phyloP scores from a whole-genome alignment of 1,140 invertebrate species.

The Phortica variegata region DNA sequence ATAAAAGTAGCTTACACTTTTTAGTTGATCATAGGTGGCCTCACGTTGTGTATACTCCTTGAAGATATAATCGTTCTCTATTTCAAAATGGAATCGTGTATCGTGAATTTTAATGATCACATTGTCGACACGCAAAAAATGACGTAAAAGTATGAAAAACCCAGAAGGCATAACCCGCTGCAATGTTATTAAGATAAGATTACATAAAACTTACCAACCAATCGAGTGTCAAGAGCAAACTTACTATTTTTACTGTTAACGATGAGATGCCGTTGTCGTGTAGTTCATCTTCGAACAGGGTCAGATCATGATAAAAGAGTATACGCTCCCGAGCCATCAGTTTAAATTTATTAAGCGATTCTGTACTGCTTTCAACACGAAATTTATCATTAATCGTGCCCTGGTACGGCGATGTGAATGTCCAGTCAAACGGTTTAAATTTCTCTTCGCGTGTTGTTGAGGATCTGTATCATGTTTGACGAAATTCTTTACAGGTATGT shows the following conservation, averaged over 20 bases:
- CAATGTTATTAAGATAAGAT: constrained; percentile 40
- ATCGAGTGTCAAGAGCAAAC: constrained; percentile 46
- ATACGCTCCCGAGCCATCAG: constrained; percentile 90
- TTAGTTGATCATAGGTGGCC: constrained; percentile 66
- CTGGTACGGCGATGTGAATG: constrained; percentile 91
- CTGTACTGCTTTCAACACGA: constrained; percentile 65
- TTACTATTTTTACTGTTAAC: constrained; percentile 91
- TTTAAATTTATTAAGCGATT: constrained; percentile 86
- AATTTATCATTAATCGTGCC: constrained; percentile 75
- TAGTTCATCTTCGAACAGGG: constrained; percentile 96
- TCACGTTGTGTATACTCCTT: constrained; percentile 77
- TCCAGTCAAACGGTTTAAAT: constrained; percentile 95
- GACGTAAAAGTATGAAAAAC: constrained; percentile 88
- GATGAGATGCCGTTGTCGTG: constrained; percentile 96
- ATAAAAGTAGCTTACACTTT: constrained; percentile 29
- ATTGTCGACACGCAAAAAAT: constrained; percentile 91
- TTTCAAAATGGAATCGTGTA: constrained; percentile 87
- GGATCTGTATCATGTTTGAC: constrained; percentile 59
- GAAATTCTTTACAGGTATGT: constrained; percentile 20
- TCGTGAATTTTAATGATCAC: constrained; percentile 88
- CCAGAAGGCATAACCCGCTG: constrained; percentile 93
- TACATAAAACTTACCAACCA: too few species aligned
- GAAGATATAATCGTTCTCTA: constrained; percentile 71
- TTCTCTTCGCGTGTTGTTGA: constrained; percentile 66
- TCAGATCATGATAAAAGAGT: constrained; percentile 90